phyloP scores from a whole-genome alignment of 2,888 invertebrate genomes.

The Cataglyphis rosenhaueri region DNA sequence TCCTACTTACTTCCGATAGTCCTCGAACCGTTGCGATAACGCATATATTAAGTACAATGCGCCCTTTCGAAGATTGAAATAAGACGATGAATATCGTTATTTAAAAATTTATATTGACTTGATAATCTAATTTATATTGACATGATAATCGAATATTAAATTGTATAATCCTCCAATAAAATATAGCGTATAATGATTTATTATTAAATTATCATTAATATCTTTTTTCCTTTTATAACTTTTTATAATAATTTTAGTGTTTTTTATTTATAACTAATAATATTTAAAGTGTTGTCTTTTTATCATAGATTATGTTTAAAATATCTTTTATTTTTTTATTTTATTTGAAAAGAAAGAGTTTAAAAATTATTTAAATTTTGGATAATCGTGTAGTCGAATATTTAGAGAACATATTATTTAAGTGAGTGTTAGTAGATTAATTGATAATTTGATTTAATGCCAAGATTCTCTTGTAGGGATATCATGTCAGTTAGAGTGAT shows the following conservation, averaged over 20 bases:
- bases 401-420: conserved; percentile 6
- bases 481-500: conserved; percentile 44
- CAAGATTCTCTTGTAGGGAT: neutral
- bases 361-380: neutral
- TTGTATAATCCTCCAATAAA: neutral
- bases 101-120: neutral
- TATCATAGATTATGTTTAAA: neutral
- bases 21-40: conserved; percentile 7
- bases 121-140: neutral
- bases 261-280: neutral
- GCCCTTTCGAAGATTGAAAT: neutral
- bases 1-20: conserved; percentile 25
- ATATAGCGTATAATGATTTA: neutral
- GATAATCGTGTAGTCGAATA: neutral
- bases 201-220: conserved; percentile 24
- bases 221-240: neutral
- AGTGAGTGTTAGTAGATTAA: conserved; percentile 30
- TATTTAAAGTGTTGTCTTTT: neutral
- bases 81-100: neutral
- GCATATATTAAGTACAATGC: neutral
- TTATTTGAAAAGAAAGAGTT: neutral
- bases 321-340: neutral
- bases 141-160: neutral
- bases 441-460: conserved; percentile 43
- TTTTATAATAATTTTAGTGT: neutral